These are phyloP conservation scores for Palaemon carinicauda DNA, from an alignment of 1,140 invertebrate species.

Conservation along the genomic window DNA sequence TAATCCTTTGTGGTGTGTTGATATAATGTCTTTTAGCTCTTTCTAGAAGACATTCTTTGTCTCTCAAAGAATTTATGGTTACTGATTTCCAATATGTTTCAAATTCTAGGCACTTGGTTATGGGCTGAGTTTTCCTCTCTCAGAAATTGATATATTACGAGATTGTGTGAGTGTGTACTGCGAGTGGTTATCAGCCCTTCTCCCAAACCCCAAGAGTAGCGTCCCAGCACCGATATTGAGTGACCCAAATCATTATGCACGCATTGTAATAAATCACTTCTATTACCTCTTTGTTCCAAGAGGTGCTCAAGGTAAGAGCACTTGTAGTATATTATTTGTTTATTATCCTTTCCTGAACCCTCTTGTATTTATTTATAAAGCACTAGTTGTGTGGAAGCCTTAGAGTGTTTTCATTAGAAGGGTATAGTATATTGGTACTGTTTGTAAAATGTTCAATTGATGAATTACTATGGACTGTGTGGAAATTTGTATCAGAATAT, in stretches of 20 bases:
- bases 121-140: slow-evolving; percentile 87
- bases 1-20: too few relatives aligned
- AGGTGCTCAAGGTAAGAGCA: slow-evolving; percentile 81
- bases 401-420: too few relatives aligned
- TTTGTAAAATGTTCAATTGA: too few relatives aligned
- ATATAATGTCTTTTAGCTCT: too few relatives aligned
- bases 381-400: too few relatives aligned
- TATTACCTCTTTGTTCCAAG: slow-evolving; percentile 96
- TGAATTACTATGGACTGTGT: too few relatives aligned
- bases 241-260: slow-evolving; percentile 89
- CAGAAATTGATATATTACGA: slow-evolving; percentile 91
- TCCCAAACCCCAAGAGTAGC: slow-evolving; percentile 80
- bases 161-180: slow-evolving; percentile 97
- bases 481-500: too few relatives aligned
- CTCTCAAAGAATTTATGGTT: too few relatives aligned
- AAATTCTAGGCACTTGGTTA: slow-evolving; percentile 68
- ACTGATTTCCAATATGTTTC: background rate
- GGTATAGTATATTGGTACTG: too few relatives aligned
- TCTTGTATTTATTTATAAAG: too few relatives aligned
- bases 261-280: slow-evolving; percentile 91
- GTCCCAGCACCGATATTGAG: slow-evolving; percentile 87
- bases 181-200: slow-evolving; percentile 91
- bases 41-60: too few relatives aligned
- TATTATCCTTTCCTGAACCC: too few relatives aligned
- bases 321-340: background rate